Evolutionary conservation across 2,797 vertebrate species (phyloP).

Genomic region (Harpia harpyja): DNA sequence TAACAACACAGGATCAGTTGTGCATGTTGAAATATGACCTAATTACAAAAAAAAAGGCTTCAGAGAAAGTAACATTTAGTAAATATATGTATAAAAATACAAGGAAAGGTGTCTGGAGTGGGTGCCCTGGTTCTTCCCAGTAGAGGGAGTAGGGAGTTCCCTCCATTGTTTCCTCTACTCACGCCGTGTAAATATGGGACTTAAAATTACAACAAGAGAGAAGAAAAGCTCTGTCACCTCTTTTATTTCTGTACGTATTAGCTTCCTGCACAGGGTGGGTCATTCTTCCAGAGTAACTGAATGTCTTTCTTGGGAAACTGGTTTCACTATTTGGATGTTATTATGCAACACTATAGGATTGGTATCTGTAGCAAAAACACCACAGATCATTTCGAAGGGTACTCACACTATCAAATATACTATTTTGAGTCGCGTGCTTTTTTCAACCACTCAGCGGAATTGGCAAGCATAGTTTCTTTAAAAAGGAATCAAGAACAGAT

Average conservation of each 20-base stretch:
- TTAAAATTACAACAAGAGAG: not conserved
- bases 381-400: conserved; percentile 17
- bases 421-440: not conserved
- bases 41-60: not conserved
- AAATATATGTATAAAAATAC: not conserved
- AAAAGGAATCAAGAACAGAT: conserved; percentile 24
- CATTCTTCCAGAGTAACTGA: not conserved
- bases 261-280: not conserved
- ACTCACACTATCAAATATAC: not conserved
- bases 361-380: conserved; percentile 6
- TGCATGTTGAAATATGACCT: not conserved
- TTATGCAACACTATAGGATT: not conserved
- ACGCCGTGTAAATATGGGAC: not conserved
- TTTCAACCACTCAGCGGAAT: conserved; percentile 24
- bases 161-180: not conserved
- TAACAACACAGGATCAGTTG: not conserved
- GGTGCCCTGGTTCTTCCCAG: not conserved
- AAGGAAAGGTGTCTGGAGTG: not conserved
- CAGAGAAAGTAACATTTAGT: not conserved
- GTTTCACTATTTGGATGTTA: not conserved
- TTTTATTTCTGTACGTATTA: not conserved
- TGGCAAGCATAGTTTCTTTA: conserved; percentile 9
- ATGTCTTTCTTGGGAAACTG: not conserved
- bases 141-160: conserved; percentile 32
- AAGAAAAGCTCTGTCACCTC: not conserved